These are phyloP conservation scores for Drosophila jambulina DNA, from an alignment of 1,140 invertebrate species.

Conservation along the genomic window DNA sequence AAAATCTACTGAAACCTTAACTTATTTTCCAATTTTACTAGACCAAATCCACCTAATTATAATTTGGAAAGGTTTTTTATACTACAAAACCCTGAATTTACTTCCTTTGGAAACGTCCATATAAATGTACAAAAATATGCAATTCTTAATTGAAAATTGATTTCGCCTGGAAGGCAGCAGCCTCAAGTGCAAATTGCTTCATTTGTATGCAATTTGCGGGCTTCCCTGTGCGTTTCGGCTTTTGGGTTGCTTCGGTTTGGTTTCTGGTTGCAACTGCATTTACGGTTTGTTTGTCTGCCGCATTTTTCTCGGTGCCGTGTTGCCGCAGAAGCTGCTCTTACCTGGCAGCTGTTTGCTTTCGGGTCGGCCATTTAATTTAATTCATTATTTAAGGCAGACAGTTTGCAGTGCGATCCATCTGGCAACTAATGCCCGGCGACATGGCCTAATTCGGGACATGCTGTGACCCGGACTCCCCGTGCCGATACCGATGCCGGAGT, in stretches of 20 bases:
- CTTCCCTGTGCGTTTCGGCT: slow-evolving; percentile 47
- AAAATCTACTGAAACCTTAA: too few relatives aligned
- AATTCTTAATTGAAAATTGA: slow-evolving; percentile 72
- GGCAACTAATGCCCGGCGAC: slow-evolving; percentile 34
- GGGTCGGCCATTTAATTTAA: slow-evolving; percentile 49
- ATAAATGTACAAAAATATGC: slow-evolving; percentile 60
- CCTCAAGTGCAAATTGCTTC: slow-evolving; percentile 70
- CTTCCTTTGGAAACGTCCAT: background rate
- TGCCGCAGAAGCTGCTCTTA: slow-evolving; percentile 23
- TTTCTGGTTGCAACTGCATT: slow-evolving; percentile 37
- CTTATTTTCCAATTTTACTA: background rate
- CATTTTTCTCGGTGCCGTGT: slow-evolving; percentile 30
- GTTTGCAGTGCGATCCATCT: slow-evolving; percentile 31
- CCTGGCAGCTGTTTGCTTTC: slow-evolving; percentile 39
- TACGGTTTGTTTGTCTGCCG: slow-evolving; percentile 41
- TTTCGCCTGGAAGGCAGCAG: slow-evolving; percentile 41
- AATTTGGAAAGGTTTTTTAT: too few relatives aligned
- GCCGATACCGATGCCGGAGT: slow-evolving; percentile 6
- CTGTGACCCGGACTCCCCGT: background rate
- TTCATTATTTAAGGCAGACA: slow-evolving; percentile 53
- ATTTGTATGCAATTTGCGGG: slow-evolving; percentile 71
- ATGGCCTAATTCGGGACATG: slow-evolving; percentile 37
- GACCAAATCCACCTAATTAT: background rate
- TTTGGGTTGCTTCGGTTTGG: slow-evolving; percentile 38
- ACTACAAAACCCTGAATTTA: rapidly evolving